phyloP scores from a whole-genome alignment of 35 echinoderm and acorn worm genomes.

The Ptychodera flava region DNA sequence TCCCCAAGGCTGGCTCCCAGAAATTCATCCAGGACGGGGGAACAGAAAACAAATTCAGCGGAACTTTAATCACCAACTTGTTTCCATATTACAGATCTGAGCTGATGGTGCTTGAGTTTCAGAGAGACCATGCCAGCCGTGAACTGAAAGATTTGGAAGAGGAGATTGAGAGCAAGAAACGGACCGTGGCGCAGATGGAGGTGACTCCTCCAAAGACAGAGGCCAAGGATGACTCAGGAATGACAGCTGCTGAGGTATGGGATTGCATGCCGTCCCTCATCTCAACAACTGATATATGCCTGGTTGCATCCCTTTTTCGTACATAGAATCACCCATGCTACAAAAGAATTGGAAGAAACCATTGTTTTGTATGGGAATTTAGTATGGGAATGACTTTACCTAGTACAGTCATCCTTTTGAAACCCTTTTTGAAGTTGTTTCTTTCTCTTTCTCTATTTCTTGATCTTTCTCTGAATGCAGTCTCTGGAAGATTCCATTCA shows the following conservation, averaged over 20 bases:
- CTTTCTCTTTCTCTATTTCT: background rate
- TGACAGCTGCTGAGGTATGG: slow-evolving; percentile 50
- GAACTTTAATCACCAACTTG: too few relatives aligned
- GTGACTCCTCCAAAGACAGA: background rate
- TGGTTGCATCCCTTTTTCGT: too few relatives aligned
- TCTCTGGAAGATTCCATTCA: too few relatives aligned
- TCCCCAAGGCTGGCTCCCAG: too few relatives aligned
- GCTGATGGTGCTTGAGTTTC: slow-evolving; percentile 85
- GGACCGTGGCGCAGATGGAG: background rate
- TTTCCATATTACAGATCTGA: slow-evolving; percentile 80
- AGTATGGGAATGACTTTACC: too few relatives aligned
- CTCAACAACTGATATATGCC: background rate
- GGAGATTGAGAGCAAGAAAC: slow-evolving; percentile 16
- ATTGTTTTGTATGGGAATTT: too few relatives aligned
- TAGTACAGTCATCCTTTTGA: too few relatives aligned
- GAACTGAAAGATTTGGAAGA: slow-evolving; percentile 75
- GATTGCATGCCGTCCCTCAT: background rate
- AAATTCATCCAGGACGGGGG: too few relatives aligned
- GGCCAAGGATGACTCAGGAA: slow-evolving; percentile 7
- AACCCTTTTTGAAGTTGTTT: background rate
- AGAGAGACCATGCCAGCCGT: slow-evolving; percentile 78
- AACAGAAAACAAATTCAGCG: too few relatives aligned
- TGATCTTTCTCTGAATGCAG: too few relatives aligned
- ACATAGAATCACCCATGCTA: too few relatives aligned
- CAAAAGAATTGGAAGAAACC: too few relatives aligned